Base-by-base conservation (phyloP, 2,113 vertebrate genomes). In the Abramis brama region DNA sequence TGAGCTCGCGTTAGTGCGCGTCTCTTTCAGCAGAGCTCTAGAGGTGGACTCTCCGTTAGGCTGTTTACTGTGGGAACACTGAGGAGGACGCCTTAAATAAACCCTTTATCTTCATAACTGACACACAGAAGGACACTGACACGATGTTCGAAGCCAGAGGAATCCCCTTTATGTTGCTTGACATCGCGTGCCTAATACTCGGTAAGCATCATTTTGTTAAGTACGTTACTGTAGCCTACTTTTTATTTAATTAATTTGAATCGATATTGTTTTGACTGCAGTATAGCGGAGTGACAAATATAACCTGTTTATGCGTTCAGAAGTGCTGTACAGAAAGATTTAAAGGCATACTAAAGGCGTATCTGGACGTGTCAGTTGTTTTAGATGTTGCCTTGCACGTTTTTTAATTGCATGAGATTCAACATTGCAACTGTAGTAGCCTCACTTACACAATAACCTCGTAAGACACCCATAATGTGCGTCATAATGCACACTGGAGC, bases 81-180 rank as follows among this genome's bases (percentile, higher is more conserved):
- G 19, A 82, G n/a, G 62, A 73, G n/a, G 45, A 83, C 30, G 47
- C 66, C 66, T 59, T 55, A 6, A 23, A 15, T 43, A 1, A 27
- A 83, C 23, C 33, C 27, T 57, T 73, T 25, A 73, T 25, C 13
- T 70, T 57, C 30, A 25, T 23, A 57, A 5, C 1, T 11, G 68
- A 73, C 27, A 4, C 81, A 17, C 81, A 7, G 27, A n/a, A 57
- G 66, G 33, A 83, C 66, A 83, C 68, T 33, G 43, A 66, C 43
- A 55, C 25, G 89, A 99, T 98, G 97, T 98, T 98, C 93, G 97
- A 98, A 92, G 91, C 94, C 83, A 95, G 93, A 93, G 95, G 97
- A 90, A 92, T 98, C 87, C 96, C 96, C 21, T 98, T 96, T 92
- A 93, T 98, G 85, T 90, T 95, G 89, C 94, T 99, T 25, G 97